A percentile compares a stretch with the other conserved stretches of the same genome.
phyloP scores from a whole-genome alignment of 2,797 vertebrate genomes.

The Bucorvus abyssinicus region DNA sequence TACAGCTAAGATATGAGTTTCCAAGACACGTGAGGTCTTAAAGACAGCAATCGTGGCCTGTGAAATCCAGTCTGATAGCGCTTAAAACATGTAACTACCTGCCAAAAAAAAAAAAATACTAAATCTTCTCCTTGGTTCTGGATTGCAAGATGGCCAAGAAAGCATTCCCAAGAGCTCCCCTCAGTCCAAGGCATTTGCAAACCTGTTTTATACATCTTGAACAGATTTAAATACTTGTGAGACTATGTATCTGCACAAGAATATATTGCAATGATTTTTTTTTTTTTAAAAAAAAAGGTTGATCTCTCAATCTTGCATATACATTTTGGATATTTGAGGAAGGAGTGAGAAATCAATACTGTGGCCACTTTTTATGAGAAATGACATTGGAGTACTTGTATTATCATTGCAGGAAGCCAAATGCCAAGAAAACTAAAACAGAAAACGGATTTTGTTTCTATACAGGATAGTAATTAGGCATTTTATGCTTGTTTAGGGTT shows the following conservation, averaged over 20 bases:
- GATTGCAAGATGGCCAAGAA: not conserved
- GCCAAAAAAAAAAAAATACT: not conserved
- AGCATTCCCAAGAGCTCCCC: not conserved
- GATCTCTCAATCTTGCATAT: not conserved
- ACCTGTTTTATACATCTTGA: not conserved
- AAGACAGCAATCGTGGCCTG: not conserved
- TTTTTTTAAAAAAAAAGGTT: not conserved
- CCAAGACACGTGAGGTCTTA: not conserved
- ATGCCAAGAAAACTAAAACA: not conserved
- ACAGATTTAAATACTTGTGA: not conserved
- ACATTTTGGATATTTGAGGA: not conserved
- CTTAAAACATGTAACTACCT: not conserved
- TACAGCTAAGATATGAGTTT: not conserved
- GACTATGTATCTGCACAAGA: not conserved
- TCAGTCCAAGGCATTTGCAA: conserved; percentile 9
- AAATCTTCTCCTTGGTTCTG: not conserved
- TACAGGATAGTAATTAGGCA: not conserved
- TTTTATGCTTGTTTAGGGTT: not conserved
- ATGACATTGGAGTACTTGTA: not conserved
- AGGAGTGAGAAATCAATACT: not conserved
- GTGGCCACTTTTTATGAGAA: not conserved
- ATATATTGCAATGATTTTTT: not conserved
- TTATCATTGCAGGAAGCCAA: not conserved
- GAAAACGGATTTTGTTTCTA: not conserved
- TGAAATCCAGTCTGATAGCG: not conserved